Evolutionary conservation across 2,113 vertebrate genomes (phyloP).

Genomic region (Sander lucioperca): DNA sequence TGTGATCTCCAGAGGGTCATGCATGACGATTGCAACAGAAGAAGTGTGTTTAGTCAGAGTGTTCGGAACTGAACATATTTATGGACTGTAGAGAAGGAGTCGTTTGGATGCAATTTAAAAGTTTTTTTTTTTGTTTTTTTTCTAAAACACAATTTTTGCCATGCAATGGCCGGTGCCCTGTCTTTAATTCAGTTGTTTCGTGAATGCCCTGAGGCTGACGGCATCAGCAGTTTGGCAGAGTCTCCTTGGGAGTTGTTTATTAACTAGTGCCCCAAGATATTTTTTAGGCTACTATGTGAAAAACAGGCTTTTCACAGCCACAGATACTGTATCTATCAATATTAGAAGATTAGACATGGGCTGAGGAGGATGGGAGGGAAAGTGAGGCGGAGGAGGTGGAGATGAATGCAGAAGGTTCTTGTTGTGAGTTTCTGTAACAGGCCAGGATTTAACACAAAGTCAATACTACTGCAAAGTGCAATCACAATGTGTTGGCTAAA

Average conservation of each 20-base stretch:
- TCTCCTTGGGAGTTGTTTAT: constrained; percentile 32
- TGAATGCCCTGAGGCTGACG: constrained; percentile 21
- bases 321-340: constrained; percentile 19
- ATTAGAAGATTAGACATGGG: constrained; percentile 24
- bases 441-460: constrained; percentile 77
- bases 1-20: constrained; percentile 31
- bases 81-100: not conserved
- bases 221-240: constrained; percentile 28
- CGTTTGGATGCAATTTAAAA: not conserved
- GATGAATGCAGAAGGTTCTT: constrained; percentile 48
- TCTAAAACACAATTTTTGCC: not conserved
- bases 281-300: constrained; percentile 19
- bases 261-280: constrained; percentile 27
- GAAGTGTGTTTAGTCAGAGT: not conserved
- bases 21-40: not conserved
- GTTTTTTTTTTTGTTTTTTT: not conserved
- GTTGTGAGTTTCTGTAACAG: constrained; percentile 58
- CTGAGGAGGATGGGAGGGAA: constrained; percentile 22
- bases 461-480: constrained; percentile 75
- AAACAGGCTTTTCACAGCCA: not conserved
- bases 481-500: constrained; percentile 75
- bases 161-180: not conserved
- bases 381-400: constrained; percentile 36
- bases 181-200: not conserved
- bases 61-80: constrained; percentile 3